Percentiles rank a stretch among this genome's conserved stretches.
These are phyloP conservation scores for Scalopus aquaticus DNA, from an alignment of 2,113 vertebrate genomes.

Conservation along the genomic window DNA sequence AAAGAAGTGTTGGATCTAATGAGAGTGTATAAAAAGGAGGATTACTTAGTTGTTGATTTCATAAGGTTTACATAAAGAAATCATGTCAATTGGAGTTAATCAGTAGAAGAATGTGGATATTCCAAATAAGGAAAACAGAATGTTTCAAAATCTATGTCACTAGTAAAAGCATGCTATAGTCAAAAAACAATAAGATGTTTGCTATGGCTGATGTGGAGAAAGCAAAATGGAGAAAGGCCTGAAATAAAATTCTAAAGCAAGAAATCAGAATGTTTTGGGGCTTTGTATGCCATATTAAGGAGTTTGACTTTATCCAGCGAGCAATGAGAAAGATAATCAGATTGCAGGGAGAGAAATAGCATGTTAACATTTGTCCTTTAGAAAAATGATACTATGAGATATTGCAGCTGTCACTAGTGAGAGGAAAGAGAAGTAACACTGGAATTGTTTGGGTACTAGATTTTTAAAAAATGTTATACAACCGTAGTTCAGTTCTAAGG, in stretches of 20 bases:
- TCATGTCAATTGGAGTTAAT: background rate
- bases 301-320: background rate
- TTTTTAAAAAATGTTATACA: background rate
- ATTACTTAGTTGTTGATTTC: background rate
- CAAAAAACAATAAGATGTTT: background rate
- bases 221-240: background rate
- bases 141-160: background rate
- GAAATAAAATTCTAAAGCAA: slow-evolving; percentile 10
- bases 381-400: slow-evolving; percentile 1
- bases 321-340: background rate
- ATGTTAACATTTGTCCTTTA: slow-evolving; percentile 36
- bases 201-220: background rate
- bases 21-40: background rate
- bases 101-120: background rate
- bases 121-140: background rate
- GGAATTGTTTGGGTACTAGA: background rate
- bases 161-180: background rate
- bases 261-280: background rate
- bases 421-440: background rate
- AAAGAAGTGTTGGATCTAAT: background rate
- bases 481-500: background rate
- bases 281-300: background rate
- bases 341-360: background rate
- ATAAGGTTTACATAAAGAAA: background rate
- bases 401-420: slow-evolving; percentile 7